phyloP scores from a whole-genome alignment of 2,797 vertebrate species.

The Triplophysa bombifrons region DNA sequence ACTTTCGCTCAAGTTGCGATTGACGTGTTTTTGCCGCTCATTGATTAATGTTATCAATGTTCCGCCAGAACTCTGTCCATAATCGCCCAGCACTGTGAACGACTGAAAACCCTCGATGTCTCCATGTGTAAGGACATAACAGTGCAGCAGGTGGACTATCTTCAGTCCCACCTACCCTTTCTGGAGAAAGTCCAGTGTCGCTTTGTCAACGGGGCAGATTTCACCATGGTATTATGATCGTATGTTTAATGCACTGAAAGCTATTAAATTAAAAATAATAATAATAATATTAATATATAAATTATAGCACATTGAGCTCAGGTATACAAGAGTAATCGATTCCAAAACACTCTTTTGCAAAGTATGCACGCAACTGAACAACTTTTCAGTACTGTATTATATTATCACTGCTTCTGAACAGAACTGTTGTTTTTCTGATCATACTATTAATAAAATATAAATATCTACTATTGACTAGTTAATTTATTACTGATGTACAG shows the following conservation, averaged over 20 bases:
- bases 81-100: conserved; percentile 74
- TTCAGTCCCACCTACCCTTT: conserved; percentile 79
- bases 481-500: not conserved
- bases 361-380: not conserved
- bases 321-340: not conserved
- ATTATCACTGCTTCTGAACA: conserved; percentile 6
- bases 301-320: not conserved
- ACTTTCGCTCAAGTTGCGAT: not conserved
- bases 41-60: not conserved
- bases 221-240: conserved; percentile 58
- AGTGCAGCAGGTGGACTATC: conserved; percentile 66
- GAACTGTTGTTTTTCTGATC: conserved; percentile 1
- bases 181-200: conserved; percentile 76
- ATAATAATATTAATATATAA: not conserved
- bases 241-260: not conserved
- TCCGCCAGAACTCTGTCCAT: conserved; percentile 75
- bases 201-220: conserved; percentile 75
- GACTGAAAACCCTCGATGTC: conserved; percentile 80
- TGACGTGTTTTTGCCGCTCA: not conserved
- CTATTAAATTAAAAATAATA: no score
- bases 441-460: not conserved
- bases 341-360: not conserved
- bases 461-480: conserved; percentile 30
- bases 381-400: not conserved
- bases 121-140: conserved; percentile 80